Percentiles rank a stretch among this genome's conserved stretches.
Evolutionary conservation across 1,140 invertebrate genomes (phyloP).

Genomic region (Heliconius eleuchia): DNA sequence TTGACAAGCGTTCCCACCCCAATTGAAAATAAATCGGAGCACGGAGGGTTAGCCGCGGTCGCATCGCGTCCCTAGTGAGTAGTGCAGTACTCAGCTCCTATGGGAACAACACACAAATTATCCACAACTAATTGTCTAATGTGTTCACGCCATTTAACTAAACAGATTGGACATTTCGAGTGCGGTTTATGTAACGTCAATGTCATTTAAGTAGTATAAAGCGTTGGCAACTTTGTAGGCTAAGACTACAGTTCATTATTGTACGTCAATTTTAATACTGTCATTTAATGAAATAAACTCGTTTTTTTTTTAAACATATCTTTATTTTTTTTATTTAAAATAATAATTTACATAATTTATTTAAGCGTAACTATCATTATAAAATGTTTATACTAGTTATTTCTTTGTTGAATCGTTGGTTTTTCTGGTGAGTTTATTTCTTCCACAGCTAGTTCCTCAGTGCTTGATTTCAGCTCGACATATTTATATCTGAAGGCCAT

Average conservation of each 20-base stretch:
- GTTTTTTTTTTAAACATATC: background rate
- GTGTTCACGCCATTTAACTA: constrained; percentile 73
- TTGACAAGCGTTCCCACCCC: constrained; percentile 47
- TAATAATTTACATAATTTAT: constrained; percentile 11
- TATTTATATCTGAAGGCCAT: constrained; percentile 90
- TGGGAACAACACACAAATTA: constrained; percentile 79
- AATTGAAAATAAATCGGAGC: constrained; percentile 40
- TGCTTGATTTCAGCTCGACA: constrained; percentile 67
- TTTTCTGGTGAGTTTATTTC: constrained; percentile 56
- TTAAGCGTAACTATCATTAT: background rate
- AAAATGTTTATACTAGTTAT: background rate
- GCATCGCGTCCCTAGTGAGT: constrained; percentile 48
- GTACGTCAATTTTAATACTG: background rate
- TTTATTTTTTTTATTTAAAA: background rate
- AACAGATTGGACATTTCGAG: constrained; percentile 62
- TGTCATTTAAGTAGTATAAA: background rate
- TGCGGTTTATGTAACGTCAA: constrained; percentile 22
- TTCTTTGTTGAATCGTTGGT: constrained; percentile 26
- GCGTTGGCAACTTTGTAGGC: background rate
- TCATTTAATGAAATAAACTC: background rate
- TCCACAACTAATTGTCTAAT: constrained; percentile 74
- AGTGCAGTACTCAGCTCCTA: constrained; percentile 41
- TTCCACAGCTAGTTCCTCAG: constrained; percentile 55
- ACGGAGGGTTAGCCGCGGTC: constrained; percentile 58
- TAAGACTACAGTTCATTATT: background rate